phyloP scores from a whole-genome alignment of 1,140 invertebrate species.

The Cydia pomonella region DNA sequence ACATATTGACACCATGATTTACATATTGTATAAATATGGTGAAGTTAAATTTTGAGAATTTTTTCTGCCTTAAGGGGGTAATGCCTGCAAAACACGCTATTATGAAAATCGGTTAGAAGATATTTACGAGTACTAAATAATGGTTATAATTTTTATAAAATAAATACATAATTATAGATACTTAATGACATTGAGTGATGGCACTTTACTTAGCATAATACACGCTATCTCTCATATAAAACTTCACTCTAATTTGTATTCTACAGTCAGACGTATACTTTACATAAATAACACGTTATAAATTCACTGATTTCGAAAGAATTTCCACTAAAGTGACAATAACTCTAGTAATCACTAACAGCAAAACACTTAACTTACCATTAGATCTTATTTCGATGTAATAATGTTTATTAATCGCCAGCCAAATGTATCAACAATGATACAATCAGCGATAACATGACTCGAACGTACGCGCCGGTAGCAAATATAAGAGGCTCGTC shows the following conservation, averaged over 20 bases:
- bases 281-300: not conserved
- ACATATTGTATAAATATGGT: too few species aligned
- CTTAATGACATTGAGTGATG: too few species aligned
- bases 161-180: too few species aligned
- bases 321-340: not conserved
- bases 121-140: too few species aligned
- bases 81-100: too few species aligned
- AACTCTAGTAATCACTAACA: not conserved
- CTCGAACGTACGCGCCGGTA: constrained; percentile 10
- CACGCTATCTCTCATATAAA: not conserved
- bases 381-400: not conserved
- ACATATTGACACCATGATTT: too few species aligned
- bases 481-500: not conserved
- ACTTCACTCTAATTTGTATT: not conserved
- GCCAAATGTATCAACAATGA: not conserved
- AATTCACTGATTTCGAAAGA: not conserved
- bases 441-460: constrained; percentile 19
- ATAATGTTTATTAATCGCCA: not conserved
- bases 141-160: too few species aligned
- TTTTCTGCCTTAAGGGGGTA: too few species aligned
- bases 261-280: not conserved
- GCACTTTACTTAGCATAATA: not conserved
- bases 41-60: too few species aligned
- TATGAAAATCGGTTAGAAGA: too few species aligned
- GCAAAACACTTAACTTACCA: not conserved